A percentile compares a stretch with the other conserved stretches of the same genome.
phyloP scores from a whole-genome alignment of 2,888 invertebrate genomes.

The Tinea trinotella region DNA sequence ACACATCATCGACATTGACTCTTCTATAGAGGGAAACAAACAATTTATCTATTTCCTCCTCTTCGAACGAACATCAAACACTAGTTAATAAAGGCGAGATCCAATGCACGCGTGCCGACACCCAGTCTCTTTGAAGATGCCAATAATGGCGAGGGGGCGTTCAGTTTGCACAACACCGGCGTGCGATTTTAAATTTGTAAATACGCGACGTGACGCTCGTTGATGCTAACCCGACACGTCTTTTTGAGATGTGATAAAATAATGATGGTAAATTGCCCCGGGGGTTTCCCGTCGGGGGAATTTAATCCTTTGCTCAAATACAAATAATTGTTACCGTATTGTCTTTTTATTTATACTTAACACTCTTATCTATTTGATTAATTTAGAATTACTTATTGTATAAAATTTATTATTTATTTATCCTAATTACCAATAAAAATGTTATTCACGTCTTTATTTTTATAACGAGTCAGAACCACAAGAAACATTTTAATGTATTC shows the following conservation, averaged over 20 bases:
- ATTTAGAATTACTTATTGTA: too few relatives aligned
- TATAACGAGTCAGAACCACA: too few relatives aligned
- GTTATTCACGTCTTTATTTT: too few relatives aligned
- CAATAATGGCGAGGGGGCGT: slow-evolving; percentile 53
- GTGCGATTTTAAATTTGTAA: slow-evolving; percentile 50
- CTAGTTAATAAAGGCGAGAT: slow-evolving; percentile 47
- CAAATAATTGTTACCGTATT: not conserved
- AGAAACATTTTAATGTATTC: too few relatives aligned
- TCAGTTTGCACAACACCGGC: slow-evolving; percentile 36
- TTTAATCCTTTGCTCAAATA: slow-evolving; percentile 16
- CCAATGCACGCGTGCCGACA: slow-evolving; percentile 20
- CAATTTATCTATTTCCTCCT: slow-evolving; percentile 42
- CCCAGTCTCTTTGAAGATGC: slow-evolving; percentile 31
- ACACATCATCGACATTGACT: slow-evolving; percentile 6
- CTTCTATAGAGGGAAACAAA: slow-evolving; percentile 15
- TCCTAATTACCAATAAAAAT: too few relatives aligned
- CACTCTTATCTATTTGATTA: not conserved
- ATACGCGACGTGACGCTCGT: slow-evolving; percentile 33
- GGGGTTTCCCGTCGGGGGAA: slow-evolving; percentile 24
- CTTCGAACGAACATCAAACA: slow-evolving; percentile 43
- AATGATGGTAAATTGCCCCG: slow-evolving; percentile 45
- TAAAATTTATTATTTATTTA: not conserved
- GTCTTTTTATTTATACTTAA: not conserved
- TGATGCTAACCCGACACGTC: slow-evolving; percentile 35
- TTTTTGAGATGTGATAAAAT: slow-evolving; percentile 53